Evolutionary conservation across 2,888 invertebrate genomes (phyloP).

Genomic region (Pachycephus smyrnensis): DNA sequence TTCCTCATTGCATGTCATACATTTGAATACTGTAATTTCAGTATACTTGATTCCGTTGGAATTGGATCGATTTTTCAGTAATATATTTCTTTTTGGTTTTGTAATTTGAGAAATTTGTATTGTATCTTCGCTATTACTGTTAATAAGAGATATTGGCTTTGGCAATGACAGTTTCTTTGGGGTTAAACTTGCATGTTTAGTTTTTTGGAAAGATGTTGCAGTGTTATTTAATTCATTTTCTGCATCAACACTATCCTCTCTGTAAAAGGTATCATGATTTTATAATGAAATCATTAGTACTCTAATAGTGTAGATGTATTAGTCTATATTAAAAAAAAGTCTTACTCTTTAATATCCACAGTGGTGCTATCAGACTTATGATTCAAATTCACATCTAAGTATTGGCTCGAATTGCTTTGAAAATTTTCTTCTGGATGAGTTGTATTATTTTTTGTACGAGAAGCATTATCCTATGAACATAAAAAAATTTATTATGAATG

Average conservation of each 20-base stretch:
- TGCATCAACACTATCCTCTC: neutral
- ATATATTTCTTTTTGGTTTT: neutral
- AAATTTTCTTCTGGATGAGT: neutral
- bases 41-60: neutral
- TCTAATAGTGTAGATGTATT: neutral
- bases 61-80: neutral
- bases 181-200: neutral
- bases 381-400: neutral
- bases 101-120: neutral
- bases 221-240: neutral
- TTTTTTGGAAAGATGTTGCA: neutral
- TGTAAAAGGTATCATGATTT: neutral
- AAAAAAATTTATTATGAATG: too few relatives aligned
- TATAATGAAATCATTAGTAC: neutral
- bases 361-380: neutral
- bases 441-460: neutral
- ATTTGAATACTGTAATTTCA: slow-evolving; percentile 2
- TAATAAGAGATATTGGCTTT: neutral
- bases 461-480: neutral
- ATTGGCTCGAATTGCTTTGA: neutral
- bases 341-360: neutral
- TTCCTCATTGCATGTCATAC: neutral
- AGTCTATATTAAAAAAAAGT: neutral
- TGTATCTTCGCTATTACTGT: neutral
- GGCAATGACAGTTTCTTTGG: neutral